phyloP scores from a whole-genome alignment of 2,888 invertebrate genomes.

The Brachynemurus nebulosus region DNA sequence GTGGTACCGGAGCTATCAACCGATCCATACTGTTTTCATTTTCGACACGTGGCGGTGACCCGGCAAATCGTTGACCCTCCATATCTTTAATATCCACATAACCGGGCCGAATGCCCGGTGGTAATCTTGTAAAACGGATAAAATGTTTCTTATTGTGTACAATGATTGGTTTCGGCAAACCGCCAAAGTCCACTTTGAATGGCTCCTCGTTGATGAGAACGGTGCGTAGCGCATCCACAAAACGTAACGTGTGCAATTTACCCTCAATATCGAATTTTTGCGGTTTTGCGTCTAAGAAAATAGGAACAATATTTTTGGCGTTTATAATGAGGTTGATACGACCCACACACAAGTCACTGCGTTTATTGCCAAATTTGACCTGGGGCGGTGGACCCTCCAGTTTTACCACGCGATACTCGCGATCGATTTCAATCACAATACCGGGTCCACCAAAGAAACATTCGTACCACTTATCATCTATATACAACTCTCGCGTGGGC shows the following conservation, averaged over 20 bases:
- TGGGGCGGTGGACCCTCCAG: constrained; percentile 87
- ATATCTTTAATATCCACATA: constrained; percentile 55
- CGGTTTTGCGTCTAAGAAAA: constrained; percentile 71
- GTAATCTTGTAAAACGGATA: constrained; percentile 65
- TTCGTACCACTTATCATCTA: constrained; percentile 82
- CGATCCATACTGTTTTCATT: constrained; percentile 21
- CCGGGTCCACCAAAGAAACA: constrained; percentile 86
- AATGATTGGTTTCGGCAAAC: constrained; percentile 63
- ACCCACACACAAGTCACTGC: constrained; percentile 71
- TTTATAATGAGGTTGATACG: constrained; percentile 75
- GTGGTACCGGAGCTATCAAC: constrained; percentile 22
- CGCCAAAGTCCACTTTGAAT: constrained; percentile 70
- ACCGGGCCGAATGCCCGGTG: constrained; percentile 58
- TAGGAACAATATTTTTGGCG: constrained; percentile 61
- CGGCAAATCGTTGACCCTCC: constrained; percentile 41
- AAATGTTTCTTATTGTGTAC: constrained; percentile 66
- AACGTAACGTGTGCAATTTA: constrained; percentile 59
- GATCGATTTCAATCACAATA: constrained; percentile 64
- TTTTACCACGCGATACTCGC: constrained; percentile 61
- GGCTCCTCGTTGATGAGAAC: constrained; percentile 67
- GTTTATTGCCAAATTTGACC: constrained; percentile 72
- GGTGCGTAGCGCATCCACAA: constrained; percentile 62
- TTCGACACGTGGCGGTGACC: constrained; percentile 20
- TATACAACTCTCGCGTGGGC: constrained; percentile 79
- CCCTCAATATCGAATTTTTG: constrained; percentile 66